phyloP scores from a whole-genome alignment of 2,113 vertebrate genomes.

The Lophius piscatorius region DNA sequence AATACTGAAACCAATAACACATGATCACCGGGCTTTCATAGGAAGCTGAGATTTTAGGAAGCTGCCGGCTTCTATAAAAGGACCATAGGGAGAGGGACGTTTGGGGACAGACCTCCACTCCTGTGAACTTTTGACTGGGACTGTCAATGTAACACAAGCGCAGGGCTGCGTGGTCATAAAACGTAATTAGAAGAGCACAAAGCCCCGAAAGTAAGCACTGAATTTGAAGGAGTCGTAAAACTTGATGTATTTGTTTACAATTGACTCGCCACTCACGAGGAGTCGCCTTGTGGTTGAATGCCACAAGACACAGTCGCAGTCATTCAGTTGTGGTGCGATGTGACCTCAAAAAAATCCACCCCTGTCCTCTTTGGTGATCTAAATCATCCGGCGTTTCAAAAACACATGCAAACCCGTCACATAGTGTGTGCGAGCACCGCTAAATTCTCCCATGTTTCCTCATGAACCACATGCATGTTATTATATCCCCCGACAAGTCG shows the following conservation, averaged over 20 bases:
- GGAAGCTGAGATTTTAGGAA: too few species aligned
- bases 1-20: too few species aligned
- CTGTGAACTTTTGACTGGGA: too few species aligned
- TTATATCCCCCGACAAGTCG: too few species aligned
- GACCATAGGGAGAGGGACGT: too few species aligned
- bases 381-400: background rate
- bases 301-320: background rate
- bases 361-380: constrained; percentile 8
- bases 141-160: too few species aligned
- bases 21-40: too few species aligned
- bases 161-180: background rate
- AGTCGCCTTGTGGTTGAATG: background rate
- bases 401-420: background rate
- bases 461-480: too few species aligned
- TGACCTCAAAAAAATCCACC: background rate
- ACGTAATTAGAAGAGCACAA: background rate
- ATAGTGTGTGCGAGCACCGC: too few species aligned
- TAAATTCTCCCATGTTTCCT: too few species aligned
- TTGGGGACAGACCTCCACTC: too few species aligned
- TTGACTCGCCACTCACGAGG: background rate
- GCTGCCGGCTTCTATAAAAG: too few species aligned
- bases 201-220: background rate
- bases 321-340: background rate
- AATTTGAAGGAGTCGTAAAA: background rate
- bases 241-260: constrained; percentile 14